Evolutionary conservation across 1,140 invertebrate species (phyloP).

Genomic region (Euura saliciscinereae): DNA sequence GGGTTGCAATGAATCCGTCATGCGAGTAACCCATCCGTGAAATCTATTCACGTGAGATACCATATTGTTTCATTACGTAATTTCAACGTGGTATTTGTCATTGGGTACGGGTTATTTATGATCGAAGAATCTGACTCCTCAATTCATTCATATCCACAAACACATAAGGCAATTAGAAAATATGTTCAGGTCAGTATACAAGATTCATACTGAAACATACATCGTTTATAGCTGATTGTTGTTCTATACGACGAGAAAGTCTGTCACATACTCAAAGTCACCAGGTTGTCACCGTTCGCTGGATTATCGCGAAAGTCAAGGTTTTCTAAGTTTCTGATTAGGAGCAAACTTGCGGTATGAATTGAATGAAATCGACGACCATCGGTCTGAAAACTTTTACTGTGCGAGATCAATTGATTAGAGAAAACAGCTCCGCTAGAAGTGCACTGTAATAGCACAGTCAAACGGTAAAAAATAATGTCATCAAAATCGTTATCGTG

Average conservation of each 20-base stretch:
- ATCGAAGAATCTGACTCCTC: background rate
- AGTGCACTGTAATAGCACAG: too few species aligned
- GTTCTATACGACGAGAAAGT: background rate
- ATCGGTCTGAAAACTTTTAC: too few species aligned
- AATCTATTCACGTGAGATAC: background rate
- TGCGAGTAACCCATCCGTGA: background rate
- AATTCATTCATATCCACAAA: too few species aligned
- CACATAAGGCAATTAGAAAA: background rate
- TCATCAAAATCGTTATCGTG: too few species aligned
- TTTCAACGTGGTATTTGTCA: background rate
- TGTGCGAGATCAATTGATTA: too few species aligned
- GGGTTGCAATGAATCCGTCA: background rate
- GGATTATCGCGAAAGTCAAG: background rate
- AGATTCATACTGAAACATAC: too few species aligned
- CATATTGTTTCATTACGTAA: constrained; percentile 4
- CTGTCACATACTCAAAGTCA: background rate
- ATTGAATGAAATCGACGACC: too few species aligned
- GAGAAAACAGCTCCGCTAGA: too few species aligned
- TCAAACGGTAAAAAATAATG: too few species aligned
- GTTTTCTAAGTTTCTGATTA: background rate
- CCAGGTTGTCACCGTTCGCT: background rate
- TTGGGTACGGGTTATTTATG: background rate
- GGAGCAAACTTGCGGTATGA: too few species aligned
- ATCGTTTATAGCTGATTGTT: too few species aligned
- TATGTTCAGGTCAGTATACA: background rate